Evolutionary conservation across 2,888 invertebrate species (phyloP).

Genomic region (Cyclophora punctaria): DNA sequence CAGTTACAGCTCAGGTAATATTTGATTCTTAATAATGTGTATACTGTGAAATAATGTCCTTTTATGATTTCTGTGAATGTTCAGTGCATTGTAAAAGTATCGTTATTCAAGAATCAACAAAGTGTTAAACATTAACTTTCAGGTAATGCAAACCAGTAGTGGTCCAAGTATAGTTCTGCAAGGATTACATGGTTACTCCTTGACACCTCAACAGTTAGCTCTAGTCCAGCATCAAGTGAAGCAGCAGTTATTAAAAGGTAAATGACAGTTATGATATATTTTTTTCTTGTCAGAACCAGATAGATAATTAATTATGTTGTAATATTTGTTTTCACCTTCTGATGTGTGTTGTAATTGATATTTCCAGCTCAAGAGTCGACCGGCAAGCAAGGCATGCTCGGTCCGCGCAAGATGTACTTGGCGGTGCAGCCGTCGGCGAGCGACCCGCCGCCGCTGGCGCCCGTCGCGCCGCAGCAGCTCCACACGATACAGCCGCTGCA

Average conservation of each 20-base stretch:
- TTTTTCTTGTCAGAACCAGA: no score
- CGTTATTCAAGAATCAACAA: neutral
- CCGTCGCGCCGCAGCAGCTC: conserved; percentile 32
- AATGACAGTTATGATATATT: conserved; percentile 10
- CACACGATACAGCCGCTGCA: conserved; percentile 36
- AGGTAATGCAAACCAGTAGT: conserved; percentile 87
- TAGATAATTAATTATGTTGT: conserved; percentile 6
- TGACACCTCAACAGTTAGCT: conserved; percentile 86
- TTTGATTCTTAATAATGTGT: neutral
- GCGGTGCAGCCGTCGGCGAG: conserved; percentile 83
- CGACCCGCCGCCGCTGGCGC: conserved; percentile 50
- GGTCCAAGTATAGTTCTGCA: conserved; percentile 91
- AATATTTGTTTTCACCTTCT: no score
- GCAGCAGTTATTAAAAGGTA: conserved; percentile 90
- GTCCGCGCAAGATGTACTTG: conserved; percentile 89
- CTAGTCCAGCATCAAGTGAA: conserved; percentile 92
- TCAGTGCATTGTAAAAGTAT: neutral
- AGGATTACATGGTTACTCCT: conserved; percentile 87
- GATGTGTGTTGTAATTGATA: neutral
- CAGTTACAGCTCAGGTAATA: conserved; percentile 85
- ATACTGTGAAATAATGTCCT: neutral
- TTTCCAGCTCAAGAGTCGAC: conserved; percentile 88
- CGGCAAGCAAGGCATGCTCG: conserved; percentile 88
- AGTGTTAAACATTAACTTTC: conserved; percentile 11
- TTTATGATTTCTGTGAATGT: no score